Evolutionary conservation across 2,888 invertebrate genomes (phyloP), one percentile per base, ranked within the genome.

Genomic region (Sipha maydis): DNA sequence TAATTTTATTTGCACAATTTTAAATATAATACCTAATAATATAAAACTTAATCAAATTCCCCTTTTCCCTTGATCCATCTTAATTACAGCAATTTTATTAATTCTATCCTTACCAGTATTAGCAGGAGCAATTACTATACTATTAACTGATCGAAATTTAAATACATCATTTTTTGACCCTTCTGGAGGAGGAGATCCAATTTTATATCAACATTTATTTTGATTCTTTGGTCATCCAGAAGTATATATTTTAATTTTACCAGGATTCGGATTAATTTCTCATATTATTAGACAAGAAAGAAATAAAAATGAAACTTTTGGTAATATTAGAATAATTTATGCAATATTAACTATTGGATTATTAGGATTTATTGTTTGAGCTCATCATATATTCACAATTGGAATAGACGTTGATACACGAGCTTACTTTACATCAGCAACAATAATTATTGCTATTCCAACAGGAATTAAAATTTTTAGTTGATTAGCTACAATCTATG

Each of bases 381-480:
- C 17, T 69, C 17, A 69, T 5, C 4, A 8, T 28, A 69, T 28
- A 69, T 28, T 69, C 4, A 69, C 69, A 28, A 69, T 69, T 28
- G 69, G 28, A 28, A 84, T 84, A 84, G 84, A 76, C 56, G 75
- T 84, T 14, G 84, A 56, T 56, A 76, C 84, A 54, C 56, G 75
- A 76, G 80, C 82, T 25, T 82, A 89, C 67, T 75, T 82, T 34
- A 83, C 89, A 8, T 75, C 89, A 76, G 56, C 84, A 31, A 75
- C 75, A 2, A 84, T 84, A 84, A 84, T 84, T 75, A 56, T 84
- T 84, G 73, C 67, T 3, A 34, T 82, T 34, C 54, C 77, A 7
- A 77, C 54, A 48, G 54, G 54, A 54, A 54, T 54, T 54, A 54
- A 54, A 54, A 54, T 54, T 91, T n/a, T n/a, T n/a, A n/a, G n/a